Conservation (phyloP, 1,140 invertebrate species). For the Heliconius congener region DNA sequence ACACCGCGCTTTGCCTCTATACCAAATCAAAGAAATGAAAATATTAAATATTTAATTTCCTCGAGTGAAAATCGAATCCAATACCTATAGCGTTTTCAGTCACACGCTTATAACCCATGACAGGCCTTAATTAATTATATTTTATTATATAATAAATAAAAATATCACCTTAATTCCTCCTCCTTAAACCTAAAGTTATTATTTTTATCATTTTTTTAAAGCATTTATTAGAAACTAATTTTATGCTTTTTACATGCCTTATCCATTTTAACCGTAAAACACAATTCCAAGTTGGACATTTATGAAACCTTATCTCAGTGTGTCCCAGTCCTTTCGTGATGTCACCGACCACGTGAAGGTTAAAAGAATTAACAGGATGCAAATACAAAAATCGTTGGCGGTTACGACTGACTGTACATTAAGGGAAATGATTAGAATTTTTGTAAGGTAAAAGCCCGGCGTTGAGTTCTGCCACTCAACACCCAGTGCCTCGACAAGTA, state of each 20-base stretch:
- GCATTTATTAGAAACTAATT: not conserved
- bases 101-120: too few species aligned
- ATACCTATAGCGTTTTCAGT: too few species aligned
- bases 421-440: not conserved
- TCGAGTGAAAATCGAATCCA: too few species aligned
- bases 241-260: not conserved
- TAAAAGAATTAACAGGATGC: constrained; percentile 54
- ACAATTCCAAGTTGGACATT: constrained; percentile 1
- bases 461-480: too few species aligned
- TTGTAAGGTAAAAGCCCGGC: too few species aligned
- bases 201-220: not conserved
- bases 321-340: constrained; percentile 34
- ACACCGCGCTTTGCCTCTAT: too few species aligned
- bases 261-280: not conserved
- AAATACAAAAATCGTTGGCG: not conserved
- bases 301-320: constrained; percentile 31
- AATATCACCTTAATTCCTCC: too few species aligned
- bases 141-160: too few species aligned
- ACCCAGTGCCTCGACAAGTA: too few species aligned
- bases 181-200: not conserved
- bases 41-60: too few species aligned
- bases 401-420: not conserved
- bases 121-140: too few species aligned
- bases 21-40: too few species aligned
- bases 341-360: constrained; percentile 60